Conservation (phyloP, 2,797 vertebrate species). For the Rhodeus uyekii region DNA sequence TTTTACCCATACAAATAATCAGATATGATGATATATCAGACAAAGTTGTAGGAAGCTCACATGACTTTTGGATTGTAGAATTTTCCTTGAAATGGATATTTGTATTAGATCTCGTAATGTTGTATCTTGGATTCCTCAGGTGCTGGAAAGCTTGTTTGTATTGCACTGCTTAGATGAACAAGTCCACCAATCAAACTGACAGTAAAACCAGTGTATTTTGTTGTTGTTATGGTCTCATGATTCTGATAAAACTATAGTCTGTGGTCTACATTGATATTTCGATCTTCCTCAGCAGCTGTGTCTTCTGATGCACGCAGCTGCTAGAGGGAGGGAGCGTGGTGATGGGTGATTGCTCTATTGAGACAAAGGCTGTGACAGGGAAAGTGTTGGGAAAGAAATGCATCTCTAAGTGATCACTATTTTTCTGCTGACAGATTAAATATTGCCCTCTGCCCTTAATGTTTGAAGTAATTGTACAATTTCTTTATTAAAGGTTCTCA, state of each 20-base stretch:
- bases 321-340: constrained; percentile 1
- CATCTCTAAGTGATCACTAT: constrained; percentile 18
- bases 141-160: background rate
- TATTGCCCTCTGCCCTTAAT: background rate
- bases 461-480: background rate
- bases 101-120: background rate
- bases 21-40: no score
- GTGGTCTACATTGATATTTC: constrained; percentile 17
- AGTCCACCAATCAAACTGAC: background rate
- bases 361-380: constrained; percentile 49
- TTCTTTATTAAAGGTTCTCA: constrained; percentile 20
- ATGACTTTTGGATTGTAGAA: background rate
- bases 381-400: constrained; percentile 41
- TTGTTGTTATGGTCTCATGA: background rate
- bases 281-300: constrained; percentile 35
- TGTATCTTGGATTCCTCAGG: background rate
- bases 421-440: constrained; percentile 37
- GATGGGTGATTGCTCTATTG: constrained; percentile 34
- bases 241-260: background rate
- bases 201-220: background rate
- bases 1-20: background rate
- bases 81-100: background rate
- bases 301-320: constrained; percentile 34
- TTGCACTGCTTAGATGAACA: background rate
- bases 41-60: background rate